A percentile compares a stretch with the other conserved stretches of the same genome.
Conservation (phyloP, 2,888 invertebrate species). For the Serripes groenlandicus region DNA sequence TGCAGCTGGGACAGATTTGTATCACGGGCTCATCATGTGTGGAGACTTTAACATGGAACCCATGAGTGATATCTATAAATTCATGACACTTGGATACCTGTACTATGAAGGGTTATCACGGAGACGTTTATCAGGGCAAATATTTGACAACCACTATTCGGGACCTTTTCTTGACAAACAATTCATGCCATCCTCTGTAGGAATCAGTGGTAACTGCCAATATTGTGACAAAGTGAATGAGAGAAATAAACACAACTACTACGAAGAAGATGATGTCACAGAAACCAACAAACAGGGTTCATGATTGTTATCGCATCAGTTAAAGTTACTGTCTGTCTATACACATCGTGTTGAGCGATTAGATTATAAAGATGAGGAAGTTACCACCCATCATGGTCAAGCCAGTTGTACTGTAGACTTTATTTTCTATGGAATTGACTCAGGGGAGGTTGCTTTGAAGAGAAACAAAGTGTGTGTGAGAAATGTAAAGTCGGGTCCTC, state of each 20-base stretch:
- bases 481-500: slow-evolving; percentile 85
- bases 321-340: slow-evolving; percentile 91
- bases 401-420: slow-evolving; percentile 92
- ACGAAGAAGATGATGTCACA: not conserved
- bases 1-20: slow-evolving; percentile 82
- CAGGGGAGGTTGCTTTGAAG: slow-evolving; percentile 48
- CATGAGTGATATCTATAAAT: slow-evolving; percentile 90
- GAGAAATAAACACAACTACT: not conserved
- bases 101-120: slow-evolving; percentile 81
- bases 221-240: slow-evolving; percentile 62
- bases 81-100: slow-evolving; percentile 90
- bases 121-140: slow-evolving; percentile 85
- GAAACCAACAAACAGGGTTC: slow-evolving; percentile 89
- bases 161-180: slow-evolving; percentile 53
- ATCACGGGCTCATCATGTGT: slow-evolving; percentile 93
- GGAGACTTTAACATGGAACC: slow-evolving; percentile 97
- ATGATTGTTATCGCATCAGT: slow-evolving; percentile 90
- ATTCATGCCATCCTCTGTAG: slow-evolving; percentile 85
- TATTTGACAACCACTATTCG: slow-evolving; percentile 66
- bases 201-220: slow-evolving; percentile 87
- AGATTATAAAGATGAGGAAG: slow-evolving; percentile 88
- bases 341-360: slow-evolving; percentile 86
- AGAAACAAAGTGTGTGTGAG: slow-evolving; percentile 38
- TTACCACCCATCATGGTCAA: slow-evolving; percentile 94
- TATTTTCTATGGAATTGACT: slow-evolving; percentile 90